Conservation (phyloP, 2,888 invertebrate genomes). For the Epistrophella euchroma region DNA sequence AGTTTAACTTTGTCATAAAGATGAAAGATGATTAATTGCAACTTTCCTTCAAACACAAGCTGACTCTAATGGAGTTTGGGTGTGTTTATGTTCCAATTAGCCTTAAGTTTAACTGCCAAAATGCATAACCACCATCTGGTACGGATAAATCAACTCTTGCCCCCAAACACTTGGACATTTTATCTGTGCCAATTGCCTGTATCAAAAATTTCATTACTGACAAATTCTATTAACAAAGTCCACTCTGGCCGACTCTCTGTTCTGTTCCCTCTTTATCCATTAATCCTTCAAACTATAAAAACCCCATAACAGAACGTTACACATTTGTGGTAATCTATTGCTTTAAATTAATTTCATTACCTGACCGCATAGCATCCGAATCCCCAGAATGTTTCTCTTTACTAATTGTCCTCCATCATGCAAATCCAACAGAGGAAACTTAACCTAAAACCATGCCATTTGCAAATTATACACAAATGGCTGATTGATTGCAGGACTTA, state of each 20-base stretch:
- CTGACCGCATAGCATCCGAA: conserved; percentile 54
- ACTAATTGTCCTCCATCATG: conserved; percentile 18
- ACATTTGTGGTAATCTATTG: conserved; percentile 60
- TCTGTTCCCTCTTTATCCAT: not conserved
- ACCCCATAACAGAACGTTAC: conserved; percentile 15
- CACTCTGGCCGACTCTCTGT: not conserved
- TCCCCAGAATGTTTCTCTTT: conserved; percentile 28
- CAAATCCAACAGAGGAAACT: conserved; percentile 33
- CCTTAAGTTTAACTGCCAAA: conserved; percentile 8
- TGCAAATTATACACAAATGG: conserved; percentile 66
- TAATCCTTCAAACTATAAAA: not conserved
- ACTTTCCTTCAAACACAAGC: not conserved
- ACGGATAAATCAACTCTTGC: conserved; percentile 24
- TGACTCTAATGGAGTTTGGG: not conserved
- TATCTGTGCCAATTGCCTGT: conserved; percentile 5
- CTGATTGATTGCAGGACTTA: conserved; percentile 68
- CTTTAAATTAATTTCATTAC: conserved; percentile 68
- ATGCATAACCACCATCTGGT: conserved; percentile 35
- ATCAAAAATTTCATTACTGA: conserved; percentile 41
- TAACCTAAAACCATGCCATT: conserved; percentile 57
- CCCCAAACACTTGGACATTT: conserved; percentile 9
- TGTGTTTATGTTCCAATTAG: not conserved
- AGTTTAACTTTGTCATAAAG: not conserved
- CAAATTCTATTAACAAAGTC: conserved; percentile 22
- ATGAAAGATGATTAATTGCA: not conserved